These are phyloP conservation scores for Amphipoea lucens DNA, from an alignment of 2,888 invertebrate genomes.

Conservation along the genomic window DNA sequence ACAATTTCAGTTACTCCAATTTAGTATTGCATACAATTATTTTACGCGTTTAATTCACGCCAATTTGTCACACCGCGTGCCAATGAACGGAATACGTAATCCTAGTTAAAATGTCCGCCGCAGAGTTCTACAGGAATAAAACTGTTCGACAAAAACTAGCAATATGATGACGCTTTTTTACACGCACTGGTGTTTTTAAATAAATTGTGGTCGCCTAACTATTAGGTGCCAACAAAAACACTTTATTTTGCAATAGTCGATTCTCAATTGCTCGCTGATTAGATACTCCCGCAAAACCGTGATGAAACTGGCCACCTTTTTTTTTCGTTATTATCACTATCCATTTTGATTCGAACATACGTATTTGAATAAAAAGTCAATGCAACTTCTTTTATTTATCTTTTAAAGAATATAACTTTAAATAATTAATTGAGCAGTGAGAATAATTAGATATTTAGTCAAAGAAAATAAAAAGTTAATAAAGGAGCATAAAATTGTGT, in stretches of 20 bases:
- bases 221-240: constrained; percentile 53
- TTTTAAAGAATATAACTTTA: constrained; percentile 10
- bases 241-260: constrained; percentile 45
- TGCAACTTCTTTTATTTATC: constrained; percentile 20
- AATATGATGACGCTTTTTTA: constrained; percentile 50
- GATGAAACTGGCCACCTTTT: constrained; percentile 28
- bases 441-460: constrained; percentile 27
- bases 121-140: constrained; percentile 5
- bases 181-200: constrained; percentile 40
- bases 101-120: constrained; percentile 18
- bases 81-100: constrained; percentile 30
- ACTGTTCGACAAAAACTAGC: constrained; percentile 50
- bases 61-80: constrained; percentile 50
- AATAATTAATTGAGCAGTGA: constrained; percentile 21
- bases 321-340: constrained; percentile 16
- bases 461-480: constrained; percentile 1
- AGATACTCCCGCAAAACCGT: constrained; percentile 46
- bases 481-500: constrained; percentile 16
- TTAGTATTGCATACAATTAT: constrained; percentile 31
- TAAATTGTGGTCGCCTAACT: constrained; percentile 33
- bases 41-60: constrained; percentile 50
- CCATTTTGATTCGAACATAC: constrained; percentile 22
- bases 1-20: constrained; percentile 32
- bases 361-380: constrained; percentile 39
- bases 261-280: constrained; percentile 54